phyloP scores from a whole-genome alignment of 2,888 invertebrate species.

The Atethmia centrago region DNA sequence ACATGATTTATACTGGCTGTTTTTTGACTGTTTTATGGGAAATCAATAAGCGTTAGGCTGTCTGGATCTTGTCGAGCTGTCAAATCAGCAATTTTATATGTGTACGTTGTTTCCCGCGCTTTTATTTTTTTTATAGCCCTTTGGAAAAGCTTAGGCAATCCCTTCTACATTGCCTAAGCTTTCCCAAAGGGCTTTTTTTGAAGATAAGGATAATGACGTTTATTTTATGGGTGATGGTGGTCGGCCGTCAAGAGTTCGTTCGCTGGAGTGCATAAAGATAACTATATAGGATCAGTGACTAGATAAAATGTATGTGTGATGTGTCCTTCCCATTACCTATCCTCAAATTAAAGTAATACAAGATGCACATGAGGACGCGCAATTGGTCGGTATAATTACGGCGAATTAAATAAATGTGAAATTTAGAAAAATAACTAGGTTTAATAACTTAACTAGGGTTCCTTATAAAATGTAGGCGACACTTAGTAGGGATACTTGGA shows the following conservation, averaged over 20 bases:
- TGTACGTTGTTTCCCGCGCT: conserved; percentile 15
- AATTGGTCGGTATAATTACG: no score
- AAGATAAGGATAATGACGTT: neutral
- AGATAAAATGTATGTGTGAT: neutral
- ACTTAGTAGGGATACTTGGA: no score
- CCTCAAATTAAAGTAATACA: neutral
- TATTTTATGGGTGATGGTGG: neutral
- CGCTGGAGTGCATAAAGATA: neutral
- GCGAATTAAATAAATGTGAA: no score
- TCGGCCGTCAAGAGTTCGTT: neutral
- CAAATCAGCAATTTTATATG: conserved; percentile 54
- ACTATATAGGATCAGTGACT: neutral
- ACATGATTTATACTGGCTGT: conserved; percentile 73
- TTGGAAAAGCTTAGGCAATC: neutral
- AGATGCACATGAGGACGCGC: neutral
- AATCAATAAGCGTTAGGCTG: conserved; percentile 77
- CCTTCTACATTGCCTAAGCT: no score
- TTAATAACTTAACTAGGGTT: no score
- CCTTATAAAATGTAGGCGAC: no score
- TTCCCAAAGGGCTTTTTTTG: conserved; percentile 18
- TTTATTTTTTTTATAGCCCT: conserved; percentile 18
- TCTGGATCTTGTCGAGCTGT: conserved; percentile 47
- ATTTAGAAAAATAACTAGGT: no score
- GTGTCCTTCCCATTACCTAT: neutral
- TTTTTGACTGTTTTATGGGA: conserved; percentile 74